phyloP scores from a whole-genome alignment of 2,888 invertebrate species.

The Temnothorax rugatulus region DNA sequence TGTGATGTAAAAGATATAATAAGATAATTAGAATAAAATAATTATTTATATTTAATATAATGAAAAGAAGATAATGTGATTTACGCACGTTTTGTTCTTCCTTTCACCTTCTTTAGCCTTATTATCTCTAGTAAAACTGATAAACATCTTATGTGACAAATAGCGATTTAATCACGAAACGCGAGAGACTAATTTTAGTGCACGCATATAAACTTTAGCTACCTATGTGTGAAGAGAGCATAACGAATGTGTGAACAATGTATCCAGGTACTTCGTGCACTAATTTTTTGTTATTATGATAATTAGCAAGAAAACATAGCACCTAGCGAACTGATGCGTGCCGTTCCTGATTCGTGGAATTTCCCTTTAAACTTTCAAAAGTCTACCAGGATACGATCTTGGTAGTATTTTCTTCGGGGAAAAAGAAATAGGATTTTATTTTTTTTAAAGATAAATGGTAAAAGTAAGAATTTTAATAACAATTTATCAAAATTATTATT shows the following conservation, averaged over 20 bases:
- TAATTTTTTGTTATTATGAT: conserved; percentile 56
- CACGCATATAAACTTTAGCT: conserved; percentile 18
- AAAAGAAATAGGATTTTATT: not conserved
- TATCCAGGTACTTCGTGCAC: conserved; percentile 54
- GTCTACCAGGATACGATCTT: not conserved
- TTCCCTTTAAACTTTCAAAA: conserved; percentile 19
- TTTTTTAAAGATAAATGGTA: not conserved
- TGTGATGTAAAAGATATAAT: not conserved
- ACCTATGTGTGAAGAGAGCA: conserved; percentile 82
- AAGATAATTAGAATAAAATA: not conserved
- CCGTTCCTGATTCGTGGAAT: not conserved
- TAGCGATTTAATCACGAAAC: conserved; percentile 25
- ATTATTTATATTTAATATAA: not conserved
- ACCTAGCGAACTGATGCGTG: not conserved
- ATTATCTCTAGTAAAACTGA: conserved; percentile 20
- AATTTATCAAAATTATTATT: not conserved
- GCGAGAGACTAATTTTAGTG: conserved; percentile 49
- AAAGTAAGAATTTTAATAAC: not conserved
- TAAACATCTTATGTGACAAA: conserved; percentile 52
- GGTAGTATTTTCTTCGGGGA: not conserved
- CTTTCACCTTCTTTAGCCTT: not conserved
- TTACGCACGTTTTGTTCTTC: not conserved
- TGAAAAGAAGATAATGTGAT: not conserved
- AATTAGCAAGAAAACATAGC: conserved; percentile 65
- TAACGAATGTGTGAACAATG: conserved; percentile 73